A percentile compares a stretch with the other conserved stretches of the same genome.
Conservation (phyloP, 2,113 vertebrate species). For the Otus sunia region DNA sequence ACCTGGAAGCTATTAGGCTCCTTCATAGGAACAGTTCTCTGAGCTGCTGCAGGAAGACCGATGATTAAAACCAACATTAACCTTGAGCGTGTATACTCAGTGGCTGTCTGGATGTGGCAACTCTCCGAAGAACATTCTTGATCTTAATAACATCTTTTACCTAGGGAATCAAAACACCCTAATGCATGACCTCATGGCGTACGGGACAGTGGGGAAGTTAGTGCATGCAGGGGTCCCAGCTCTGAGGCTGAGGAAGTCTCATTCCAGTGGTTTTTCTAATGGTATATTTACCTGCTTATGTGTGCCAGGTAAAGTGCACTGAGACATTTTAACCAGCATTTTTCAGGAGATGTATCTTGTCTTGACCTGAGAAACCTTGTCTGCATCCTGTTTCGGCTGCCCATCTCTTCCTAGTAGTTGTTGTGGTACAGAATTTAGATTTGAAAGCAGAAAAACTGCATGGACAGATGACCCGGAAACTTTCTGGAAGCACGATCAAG, state of each 20-base stretch:
- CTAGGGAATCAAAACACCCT: not conserved
- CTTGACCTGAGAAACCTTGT: not conserved
- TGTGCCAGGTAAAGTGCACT: not conserved
- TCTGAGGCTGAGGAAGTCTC: not conserved
- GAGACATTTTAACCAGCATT: not conserved
- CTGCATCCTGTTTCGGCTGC: not conserved
- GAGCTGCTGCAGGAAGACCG: not conserved
- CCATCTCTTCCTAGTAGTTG: not conserved
- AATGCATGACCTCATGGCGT: rapidly evolving
- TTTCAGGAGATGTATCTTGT: not conserved
- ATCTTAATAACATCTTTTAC: not conserved
- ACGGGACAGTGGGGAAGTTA: not conserved
- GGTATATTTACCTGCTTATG: not conserved
- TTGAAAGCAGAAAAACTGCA: not conserved
- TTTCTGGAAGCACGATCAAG: not conserved
- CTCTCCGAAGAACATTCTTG: not conserved
- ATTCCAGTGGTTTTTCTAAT: not conserved
- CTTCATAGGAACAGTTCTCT: not conserved
- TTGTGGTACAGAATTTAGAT: not conserved
- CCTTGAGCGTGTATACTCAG: not conserved
- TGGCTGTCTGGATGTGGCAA: not conserved
- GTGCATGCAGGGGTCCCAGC: not conserved
- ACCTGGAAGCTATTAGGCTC: not conserved
- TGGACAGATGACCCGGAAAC: not conserved
- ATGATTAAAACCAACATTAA: not conserved